phyloP scores from a whole-genome alignment of 2,888 invertebrate genomes.

The Epiblema foenella region DNA sequence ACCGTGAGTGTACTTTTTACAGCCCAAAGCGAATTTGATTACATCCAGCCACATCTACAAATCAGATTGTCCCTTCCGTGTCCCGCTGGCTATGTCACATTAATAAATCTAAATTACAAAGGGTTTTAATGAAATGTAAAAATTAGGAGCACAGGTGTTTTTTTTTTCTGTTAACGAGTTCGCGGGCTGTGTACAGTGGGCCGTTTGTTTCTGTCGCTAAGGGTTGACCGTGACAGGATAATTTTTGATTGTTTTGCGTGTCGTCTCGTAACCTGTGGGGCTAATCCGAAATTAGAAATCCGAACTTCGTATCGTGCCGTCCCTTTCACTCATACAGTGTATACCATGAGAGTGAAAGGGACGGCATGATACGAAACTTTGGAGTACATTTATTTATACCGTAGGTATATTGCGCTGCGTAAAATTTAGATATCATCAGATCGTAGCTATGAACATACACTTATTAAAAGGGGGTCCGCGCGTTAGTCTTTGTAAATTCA shows the following conservation, averaged over 20 bases:
- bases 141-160: slow-evolving; percentile 23
- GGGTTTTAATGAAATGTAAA: slow-evolving; percentile 37
- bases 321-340: too few relatives aligned
- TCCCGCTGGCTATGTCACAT: slow-evolving; percentile 6
- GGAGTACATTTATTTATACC: too few relatives aligned
- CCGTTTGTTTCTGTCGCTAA: slow-evolving; percentile 13
- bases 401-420: too few relatives aligned
- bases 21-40: slow-evolving; percentile 8
- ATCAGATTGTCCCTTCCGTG: slow-evolving; percentile 28
- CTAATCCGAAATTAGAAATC: too few relatives aligned
- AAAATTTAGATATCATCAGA: too few relatives aligned
- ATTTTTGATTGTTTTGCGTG: background rate
- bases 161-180: slow-evolving; percentile 33
- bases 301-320: too few relatives aligned
- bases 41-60: slow-evolving; percentile 17
- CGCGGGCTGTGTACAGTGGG: slow-evolving; percentile 7
- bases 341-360: too few relatives aligned
- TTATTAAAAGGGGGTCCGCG: too few relatives aligned
- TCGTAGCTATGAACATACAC: too few relatives aligned
- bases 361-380: too few relatives aligned
- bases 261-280: background rate
- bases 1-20: background rate
- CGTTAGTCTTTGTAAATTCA: too few relatives aligned
- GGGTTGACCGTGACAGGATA: slow-evolving; percentile 2
- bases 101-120: slow-evolving; percentile 39